Percentiles rank a stretch among this genome's conserved stretches.
These are phyloP conservation scores for Hydrophis major DNA, from an alignment of 2,797 vertebrate species.

Conservation along the genomic window DNA sequence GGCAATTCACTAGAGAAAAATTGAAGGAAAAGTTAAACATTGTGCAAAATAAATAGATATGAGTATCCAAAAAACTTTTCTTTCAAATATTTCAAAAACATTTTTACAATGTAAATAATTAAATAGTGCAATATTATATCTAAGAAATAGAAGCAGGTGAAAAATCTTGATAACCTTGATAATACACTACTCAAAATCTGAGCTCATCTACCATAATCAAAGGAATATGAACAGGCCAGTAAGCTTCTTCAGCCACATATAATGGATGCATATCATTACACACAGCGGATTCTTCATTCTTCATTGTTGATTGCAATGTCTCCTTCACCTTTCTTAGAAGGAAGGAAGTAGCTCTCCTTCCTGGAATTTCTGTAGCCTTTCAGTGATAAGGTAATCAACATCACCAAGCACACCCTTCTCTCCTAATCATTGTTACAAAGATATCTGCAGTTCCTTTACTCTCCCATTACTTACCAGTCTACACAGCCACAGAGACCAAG, in stretches of 20 bases:
- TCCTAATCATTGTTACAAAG: not conserved
- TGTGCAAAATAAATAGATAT: not conserved
- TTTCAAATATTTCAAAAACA: not conserved
- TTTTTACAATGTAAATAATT: not conserved
- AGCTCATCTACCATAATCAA: not conserved
- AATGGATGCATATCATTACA: not conserved
- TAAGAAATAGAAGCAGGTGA: not conserved
- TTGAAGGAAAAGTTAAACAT: not conserved
- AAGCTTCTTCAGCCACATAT: not conserved
- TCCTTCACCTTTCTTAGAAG: not conserved
- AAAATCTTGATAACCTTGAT: not conserved
- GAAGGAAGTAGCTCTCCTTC: not conserved
- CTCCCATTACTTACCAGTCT: not conserved
- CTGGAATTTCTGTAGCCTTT: not conserved
- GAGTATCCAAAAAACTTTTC: not conserved
- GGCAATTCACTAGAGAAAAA: slow-evolving; percentile 28
- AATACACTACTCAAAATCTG: not conserved
- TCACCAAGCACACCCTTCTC: not conserved
- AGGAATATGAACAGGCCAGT: not conserved
- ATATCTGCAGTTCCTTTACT: not conserved
- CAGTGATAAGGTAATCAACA: not conserved
- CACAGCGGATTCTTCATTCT: not conserved
- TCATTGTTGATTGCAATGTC: not conserved
- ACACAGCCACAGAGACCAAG: not conserved
- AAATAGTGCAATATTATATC: not conserved